Conservation (phyloP, 2,888 invertebrate genomes). For the Acanthosepion pharaonis region DNA sequence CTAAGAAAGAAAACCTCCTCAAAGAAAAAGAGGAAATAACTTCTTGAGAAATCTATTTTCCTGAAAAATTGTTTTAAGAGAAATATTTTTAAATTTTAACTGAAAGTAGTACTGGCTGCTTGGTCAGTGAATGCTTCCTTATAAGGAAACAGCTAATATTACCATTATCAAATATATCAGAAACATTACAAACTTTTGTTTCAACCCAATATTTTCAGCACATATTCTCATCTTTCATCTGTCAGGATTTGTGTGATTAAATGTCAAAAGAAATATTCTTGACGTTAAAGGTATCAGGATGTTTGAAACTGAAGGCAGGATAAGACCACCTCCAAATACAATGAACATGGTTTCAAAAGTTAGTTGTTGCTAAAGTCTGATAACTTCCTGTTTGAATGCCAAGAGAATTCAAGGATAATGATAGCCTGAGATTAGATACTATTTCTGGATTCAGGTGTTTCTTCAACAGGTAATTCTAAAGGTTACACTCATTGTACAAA, state of each 20-base stretch:
- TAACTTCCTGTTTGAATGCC: background rate
- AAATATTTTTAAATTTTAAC: too few relatives aligned
- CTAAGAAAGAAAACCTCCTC: too few relatives aligned
- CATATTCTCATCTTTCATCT: background rate
- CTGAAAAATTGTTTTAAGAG: too few relatives aligned
- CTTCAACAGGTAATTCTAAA: background rate
- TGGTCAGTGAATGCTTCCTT: too few relatives aligned
- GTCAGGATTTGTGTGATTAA: background rate
- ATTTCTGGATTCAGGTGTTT: constrained; percentile 2
- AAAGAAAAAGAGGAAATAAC: too few relatives aligned
- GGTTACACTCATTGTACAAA: background rate
- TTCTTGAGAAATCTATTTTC: too few relatives aligned
- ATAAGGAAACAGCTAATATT: too few relatives aligned
- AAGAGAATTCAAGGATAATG: background rate
- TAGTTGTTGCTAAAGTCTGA: background rate
- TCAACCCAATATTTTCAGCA: too few relatives aligned
- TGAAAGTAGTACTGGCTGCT: too few relatives aligned
- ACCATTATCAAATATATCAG: too few relatives aligned
- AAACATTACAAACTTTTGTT: too few relatives aligned
- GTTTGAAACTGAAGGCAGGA: background rate
- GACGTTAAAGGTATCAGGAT: background rate
- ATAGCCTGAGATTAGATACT: background rate
- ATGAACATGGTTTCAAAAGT: background rate
- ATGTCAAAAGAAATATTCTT: background rate
- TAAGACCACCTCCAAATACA: background rate